Percentiles rank a stretch among this genome's conserved stretches.
Conservation (phyloP, 2,797 vertebrate genomes). For the Enoplosus armatus region DNA sequence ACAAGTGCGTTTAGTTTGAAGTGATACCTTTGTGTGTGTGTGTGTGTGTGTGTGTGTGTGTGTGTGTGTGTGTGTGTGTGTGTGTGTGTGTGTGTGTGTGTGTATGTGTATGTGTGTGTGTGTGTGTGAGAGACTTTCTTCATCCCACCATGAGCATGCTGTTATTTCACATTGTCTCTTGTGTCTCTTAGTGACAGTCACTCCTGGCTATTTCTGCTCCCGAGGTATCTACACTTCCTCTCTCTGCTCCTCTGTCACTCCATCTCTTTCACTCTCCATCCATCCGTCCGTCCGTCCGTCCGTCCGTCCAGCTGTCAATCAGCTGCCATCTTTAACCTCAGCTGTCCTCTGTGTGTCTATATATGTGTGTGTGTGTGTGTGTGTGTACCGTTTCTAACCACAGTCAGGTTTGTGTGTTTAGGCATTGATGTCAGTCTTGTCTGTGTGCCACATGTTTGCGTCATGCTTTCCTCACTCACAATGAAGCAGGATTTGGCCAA, state of each 20-base stretch:
- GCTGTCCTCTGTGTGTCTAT: conserved; percentile 50
- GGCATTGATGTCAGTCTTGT: conserved; percentile 56
- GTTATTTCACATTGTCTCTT: conserved; percentile 87
- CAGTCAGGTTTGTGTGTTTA: conserved; percentile 40
- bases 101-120: conserved; percentile 27
- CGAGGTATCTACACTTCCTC: conserved; percentile 87
- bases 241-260: conserved; percentile 58
- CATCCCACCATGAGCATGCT: conserved; percentile 69
- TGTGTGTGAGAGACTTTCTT: conserved; percentile 46
- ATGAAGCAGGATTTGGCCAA: conserved; percentile 73
- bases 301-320: conserved; percentile 49
- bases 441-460: conserved; percentile 65
- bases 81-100: conserved; percentile 21
- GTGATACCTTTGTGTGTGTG: too few relatives aligned
- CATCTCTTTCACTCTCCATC: conserved; percentile 55
- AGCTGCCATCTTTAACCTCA: conserved; percentile 67
- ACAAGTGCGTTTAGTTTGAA: too few relatives aligned
- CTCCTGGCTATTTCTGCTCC: conserved; percentile 91
- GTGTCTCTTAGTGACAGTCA: conserved; percentile 90
- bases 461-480: conserved; percentile 79
- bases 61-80: conserved; percentile 37
- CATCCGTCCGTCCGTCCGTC: conserved; percentile 44
- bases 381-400: conserved; percentile 38
- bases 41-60: conserved; percentile 39
- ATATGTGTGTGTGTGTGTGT: conserved; percentile 20